Evolutionary conservation across 2,113 vertebrate genomes (phyloP).

Genomic region (Pangasianodon gigas): DNA sequence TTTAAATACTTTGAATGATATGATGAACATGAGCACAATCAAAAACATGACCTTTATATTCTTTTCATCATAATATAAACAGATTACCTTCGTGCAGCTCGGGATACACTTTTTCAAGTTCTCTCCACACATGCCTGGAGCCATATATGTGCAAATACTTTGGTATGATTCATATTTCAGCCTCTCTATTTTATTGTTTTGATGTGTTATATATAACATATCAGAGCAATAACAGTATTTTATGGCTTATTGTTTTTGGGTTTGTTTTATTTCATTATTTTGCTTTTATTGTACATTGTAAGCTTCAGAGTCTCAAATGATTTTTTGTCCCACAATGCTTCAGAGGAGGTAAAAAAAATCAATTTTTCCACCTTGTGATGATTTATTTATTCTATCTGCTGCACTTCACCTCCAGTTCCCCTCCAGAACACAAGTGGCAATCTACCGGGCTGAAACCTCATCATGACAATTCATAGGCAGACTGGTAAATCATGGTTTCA

Average conservation of each 20-base stretch:
- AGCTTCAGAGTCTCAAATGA: constrained; percentile 19
- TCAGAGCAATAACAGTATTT: background rate
- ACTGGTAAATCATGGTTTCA: constrained; percentile 43
- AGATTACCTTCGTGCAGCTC: background rate
- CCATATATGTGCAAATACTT: background rate
- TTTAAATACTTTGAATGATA: background rate
- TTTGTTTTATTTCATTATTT: constrained; percentile 23
- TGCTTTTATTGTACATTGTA: constrained; percentile 5
- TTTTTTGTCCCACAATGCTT: constrained; percentile 12
- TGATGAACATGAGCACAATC: background rate
- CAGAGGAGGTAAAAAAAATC: constrained; percentile 2
- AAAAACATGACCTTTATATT: background rate
- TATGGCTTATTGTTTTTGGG: constrained; percentile 29
- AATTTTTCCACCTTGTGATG: constrained; percentile 31
- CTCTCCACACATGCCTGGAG: background rate
- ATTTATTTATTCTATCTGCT: constrained; percentile 56
- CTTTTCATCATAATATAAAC: background rate
- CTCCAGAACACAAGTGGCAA: constrained; percentile 29
- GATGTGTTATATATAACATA: constrained; percentile 29
- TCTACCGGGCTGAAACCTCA: constrained; percentile 52
- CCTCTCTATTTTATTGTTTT: background rate
- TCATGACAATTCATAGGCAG: constrained; percentile 47
- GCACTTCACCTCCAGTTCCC: constrained; percentile 35
- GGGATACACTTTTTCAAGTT: background rate
- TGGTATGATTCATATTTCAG: background rate